Evolutionary conservation across 2,888 invertebrate genomes (phyloP), one percentile per base, ranked within the genome.

Genomic region (Oxyteleia sp.): DNA sequence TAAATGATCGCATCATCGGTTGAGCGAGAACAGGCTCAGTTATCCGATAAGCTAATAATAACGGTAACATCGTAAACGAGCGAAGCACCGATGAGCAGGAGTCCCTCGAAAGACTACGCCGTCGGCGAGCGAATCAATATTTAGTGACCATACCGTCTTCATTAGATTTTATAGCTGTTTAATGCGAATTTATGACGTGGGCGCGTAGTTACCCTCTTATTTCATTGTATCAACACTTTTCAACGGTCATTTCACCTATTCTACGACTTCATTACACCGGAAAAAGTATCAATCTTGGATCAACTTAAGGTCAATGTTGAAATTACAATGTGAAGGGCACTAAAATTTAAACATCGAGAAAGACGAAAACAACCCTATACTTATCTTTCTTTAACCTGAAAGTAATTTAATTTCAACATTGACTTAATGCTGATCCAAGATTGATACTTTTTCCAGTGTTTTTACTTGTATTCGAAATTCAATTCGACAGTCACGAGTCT

Each of bases 11-110:
- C 82, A 78, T 86, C 68, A 85, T 79, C 82, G 80, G 84, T 85
- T 78, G 82, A 86, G 61, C 66, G 82, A 84, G 82, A 87, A 84
- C 84, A 66, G 82, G 64, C 87, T 79, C 64, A 72, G 82, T 71
- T 82, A 85, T 87, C 75, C 85, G 82, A 82, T 86, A 80, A 80
- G 85, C 87, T 88, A 88, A 88, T 88, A 78, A 78, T 79, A 78
- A 78, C 59, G 59, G 61, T 78, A 69, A 69, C 78, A 79, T 71
- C 69, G 63, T 84, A 74, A 75, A 71, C 83, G 75, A 55, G 53
- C 61, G 51, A 63, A 55, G 79, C 72, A 26, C 53, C 61, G 75
- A 74, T 64, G 55, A 79, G 64, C 69, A 29, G 26, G 64, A 69
- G 74, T 74, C 74, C 59, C 59, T 66, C 66, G 75, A 81, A 81